phyloP scores from a whole-genome alignment of 2,888 invertebrate genomes.

The Nomada fucata region DNA sequence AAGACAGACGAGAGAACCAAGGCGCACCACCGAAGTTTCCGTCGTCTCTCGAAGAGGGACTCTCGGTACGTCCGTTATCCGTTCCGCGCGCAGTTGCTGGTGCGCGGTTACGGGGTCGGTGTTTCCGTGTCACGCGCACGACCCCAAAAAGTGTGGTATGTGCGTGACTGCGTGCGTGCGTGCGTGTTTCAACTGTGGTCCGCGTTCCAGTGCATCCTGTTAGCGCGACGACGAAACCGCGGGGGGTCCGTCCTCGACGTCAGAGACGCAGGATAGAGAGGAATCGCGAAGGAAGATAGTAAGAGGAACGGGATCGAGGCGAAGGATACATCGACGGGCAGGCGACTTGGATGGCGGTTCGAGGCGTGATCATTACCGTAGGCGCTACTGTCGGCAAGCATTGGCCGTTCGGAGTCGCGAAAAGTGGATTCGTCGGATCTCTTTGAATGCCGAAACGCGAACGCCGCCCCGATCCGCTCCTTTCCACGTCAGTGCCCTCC shows the following conservation, averaged over 20 bases:
- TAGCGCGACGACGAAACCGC: constrained; percentile 37
- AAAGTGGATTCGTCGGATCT: constrained; percentile 70
- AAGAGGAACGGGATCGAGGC: not conserved
- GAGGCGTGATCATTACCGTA: constrained; percentile 17
- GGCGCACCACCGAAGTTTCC: constrained; percentile 67
- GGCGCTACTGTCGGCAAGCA: constrained; percentile 18
- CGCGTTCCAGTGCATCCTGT: constrained; percentile 26
- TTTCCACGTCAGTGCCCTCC: constrained; percentile 16
- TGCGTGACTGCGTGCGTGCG: constrained; percentile 52
- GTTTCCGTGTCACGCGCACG: constrained; percentile 66
- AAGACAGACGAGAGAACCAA: constrained; percentile 60
- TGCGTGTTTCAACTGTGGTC: constrained; percentile 31
- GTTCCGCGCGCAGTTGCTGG: constrained; percentile 67
- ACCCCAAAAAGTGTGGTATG: constrained; percentile 54
- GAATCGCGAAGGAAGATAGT: not conserved
- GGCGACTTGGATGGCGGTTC: not conserved
- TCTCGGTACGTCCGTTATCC: constrained; percentile 63
- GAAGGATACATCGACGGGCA: not conserved
- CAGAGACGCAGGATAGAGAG: not conserved
- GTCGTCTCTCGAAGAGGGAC: constrained; percentile 69
- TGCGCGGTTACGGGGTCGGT: constrained; percentile 68
- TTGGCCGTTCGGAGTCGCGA: constrained; percentile 40
- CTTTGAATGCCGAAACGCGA: constrained; percentile 37
- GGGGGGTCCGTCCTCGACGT: constrained; percentile 3
- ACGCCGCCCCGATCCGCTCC: constrained; percentile 57